Conservation (phyloP, 2,113 vertebrate genomes). For the Dendrocopos noguchii region DNA sequence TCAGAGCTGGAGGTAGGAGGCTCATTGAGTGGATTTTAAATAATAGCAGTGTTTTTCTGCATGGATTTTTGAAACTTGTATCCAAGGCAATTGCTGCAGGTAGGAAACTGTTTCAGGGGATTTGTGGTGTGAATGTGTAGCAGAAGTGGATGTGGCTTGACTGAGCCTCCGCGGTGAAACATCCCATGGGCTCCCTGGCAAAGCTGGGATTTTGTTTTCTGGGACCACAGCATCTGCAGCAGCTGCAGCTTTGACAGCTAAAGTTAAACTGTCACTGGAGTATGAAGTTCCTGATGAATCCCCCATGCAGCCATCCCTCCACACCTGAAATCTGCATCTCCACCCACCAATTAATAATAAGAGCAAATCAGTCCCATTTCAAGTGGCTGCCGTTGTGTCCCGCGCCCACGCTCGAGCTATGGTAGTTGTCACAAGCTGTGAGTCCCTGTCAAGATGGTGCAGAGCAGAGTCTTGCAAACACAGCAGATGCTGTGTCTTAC, state of each 20-base stretch:
- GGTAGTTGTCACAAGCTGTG: not conserved
- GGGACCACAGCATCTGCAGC: rapidly evolving
- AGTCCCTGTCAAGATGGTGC: not conserved
- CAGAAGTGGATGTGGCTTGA: not conserved
- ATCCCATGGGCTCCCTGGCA: not conserved
- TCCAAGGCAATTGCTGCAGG: not conserved
- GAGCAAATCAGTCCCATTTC: not conserved
- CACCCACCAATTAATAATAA: not conserved
- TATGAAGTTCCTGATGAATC: not conserved
- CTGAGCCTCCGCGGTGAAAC: not conserved
- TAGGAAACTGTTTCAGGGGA: not conserved
- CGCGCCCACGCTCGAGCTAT: rapidly evolving
- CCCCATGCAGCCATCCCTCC: not conserved
- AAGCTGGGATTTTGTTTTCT: not conserved
- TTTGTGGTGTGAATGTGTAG: not conserved
- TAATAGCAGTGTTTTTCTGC: not conserved
- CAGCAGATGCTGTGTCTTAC: not conserved
- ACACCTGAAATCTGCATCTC: not conserved
- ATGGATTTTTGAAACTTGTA: not conserved
- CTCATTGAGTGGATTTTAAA: constrained; percentile 41
- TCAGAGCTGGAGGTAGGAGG: constrained; percentile 42
- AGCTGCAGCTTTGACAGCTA: not conserved
- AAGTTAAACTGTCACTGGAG: not conserved
- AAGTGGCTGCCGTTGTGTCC: not conserved
- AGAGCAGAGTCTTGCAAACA: not conserved